Evolutionary conservation across 2,113 vertebrate species (phyloP), one percentile per base, ranked within the genome.

Genomic region (Neogobius melanostomus): DNA sequence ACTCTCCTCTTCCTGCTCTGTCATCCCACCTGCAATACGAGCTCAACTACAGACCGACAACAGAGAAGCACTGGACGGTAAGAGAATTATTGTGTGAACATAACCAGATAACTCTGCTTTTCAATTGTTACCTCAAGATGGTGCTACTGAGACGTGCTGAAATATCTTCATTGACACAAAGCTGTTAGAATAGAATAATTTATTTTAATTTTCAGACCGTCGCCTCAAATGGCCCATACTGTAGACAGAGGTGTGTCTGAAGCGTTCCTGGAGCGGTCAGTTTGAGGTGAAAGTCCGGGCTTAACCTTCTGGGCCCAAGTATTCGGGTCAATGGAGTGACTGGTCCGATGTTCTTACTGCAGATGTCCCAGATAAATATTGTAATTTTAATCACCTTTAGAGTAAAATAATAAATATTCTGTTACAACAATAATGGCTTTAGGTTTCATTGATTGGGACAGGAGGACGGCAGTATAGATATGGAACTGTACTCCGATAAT

Each of bases 261-360:
- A 92, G 42, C 83, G 95, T 47, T 72, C 56, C 56, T 74, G 87
- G 11, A 93, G 93, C 2, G 74, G 59, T 15, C 90, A 75, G 65
- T 97, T 96, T 85, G 85, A 85, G 57, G 90, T 96, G 54, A 95
- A 92, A 51, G 67, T 96, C 52, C 90, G 94, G 84, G 93, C 93
- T 51, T 94, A 92, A 85, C 94, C 95, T 0, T 88, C 89, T 0
- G 95, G 93, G 12, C 71, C 73, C 17, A 88, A 91, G 48, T 90
- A 95, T 74, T 89, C 85, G 0, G 96, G 95, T 0, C 7, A 92
- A 68, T 99, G 97, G 96, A 98, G 97, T 11, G 89, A 93, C 57
- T 99, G 97, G 97, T 98, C 97, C 0, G 71, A 87, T 21, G 86
- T 88, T 28, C 79, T 95, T 53, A 88, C 71, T 14, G 91, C 90